phyloP scores from a whole-genome alignment of 2,888 invertebrate genomes.

The Cheilosia pagana region DNA sequence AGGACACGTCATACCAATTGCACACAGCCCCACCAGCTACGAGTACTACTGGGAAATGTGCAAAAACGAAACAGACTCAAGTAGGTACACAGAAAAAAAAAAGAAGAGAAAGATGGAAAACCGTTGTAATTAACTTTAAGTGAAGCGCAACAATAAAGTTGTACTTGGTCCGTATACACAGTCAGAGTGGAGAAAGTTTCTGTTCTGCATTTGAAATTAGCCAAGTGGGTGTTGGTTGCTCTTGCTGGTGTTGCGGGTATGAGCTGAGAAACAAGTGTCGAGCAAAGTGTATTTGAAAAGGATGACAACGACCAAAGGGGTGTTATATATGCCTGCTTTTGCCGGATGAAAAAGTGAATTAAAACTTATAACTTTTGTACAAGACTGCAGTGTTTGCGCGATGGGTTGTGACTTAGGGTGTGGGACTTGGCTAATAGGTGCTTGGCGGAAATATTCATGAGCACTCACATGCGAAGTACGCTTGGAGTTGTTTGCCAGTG shows the following conservation, averaged over 20 bases:
- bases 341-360: not conserved
- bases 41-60: constrained; percentile 38
- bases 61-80: constrained; percentile 47
- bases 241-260: not conserved
- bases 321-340: not conserved
- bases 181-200: constrained; percentile 40
- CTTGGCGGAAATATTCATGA: constrained; percentile 11
- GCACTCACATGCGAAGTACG: not conserved
- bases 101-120: constrained; percentile 5
- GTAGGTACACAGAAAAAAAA: constrained; percentile 18
- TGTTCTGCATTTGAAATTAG: constrained; percentile 64
- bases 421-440: not conserved
- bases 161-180: constrained; percentile 45
- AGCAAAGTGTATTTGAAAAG: constrained; percentile 34
- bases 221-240: constrained; percentile 20
- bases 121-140: constrained; percentile 72
- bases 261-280: constrained; percentile 39
- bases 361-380: constrained; percentile 11
- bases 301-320: constrained; percentile 23
- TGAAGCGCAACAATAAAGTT: constrained; percentile 72
- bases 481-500: not conserved
- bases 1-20: constrained; percentile 12
- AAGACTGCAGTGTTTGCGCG: not conserved
- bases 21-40: not conserved
- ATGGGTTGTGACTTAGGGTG: not conserved